phyloP scores from a whole-genome alignment of 2,113 vertebrate genomes.

The Ceyx cyanopectus region DNA sequence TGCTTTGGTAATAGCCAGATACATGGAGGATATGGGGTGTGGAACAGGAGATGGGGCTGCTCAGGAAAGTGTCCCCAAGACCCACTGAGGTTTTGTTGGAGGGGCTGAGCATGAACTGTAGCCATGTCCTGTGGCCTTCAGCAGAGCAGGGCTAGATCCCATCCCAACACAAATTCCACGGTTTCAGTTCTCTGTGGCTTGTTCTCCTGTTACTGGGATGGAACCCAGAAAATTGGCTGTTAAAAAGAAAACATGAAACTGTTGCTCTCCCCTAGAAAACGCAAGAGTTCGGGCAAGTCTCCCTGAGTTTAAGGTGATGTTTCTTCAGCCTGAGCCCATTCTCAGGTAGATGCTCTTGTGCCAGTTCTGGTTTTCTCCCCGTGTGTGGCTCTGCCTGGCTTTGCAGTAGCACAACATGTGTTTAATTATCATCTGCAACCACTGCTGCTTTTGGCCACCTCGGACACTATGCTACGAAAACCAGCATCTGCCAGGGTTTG shows the following conservation, averaged over 20 bases:
- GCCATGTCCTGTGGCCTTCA: not conserved
- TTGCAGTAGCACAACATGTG: fast-evolving
- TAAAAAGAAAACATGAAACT: not conserved
- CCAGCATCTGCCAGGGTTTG: constrained; percentile 4
- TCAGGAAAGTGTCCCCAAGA: not conserved
- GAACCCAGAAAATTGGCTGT: not conserved
- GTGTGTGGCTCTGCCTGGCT: not conserved
- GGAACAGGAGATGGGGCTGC: not conserved
- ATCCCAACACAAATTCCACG: not conserved
- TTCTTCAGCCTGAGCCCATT: not conserved
- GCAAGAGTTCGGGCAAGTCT: fast-evolving
- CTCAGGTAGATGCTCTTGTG: fast-evolving
- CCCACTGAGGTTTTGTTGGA: not conserved
- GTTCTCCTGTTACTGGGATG: not conserved
- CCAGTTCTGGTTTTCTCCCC: not conserved
- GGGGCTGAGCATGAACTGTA: fast-evolving
- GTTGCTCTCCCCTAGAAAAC: not conserved
- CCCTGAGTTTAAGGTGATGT: not conserved
- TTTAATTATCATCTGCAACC: not conserved
- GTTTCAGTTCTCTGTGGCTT: not conserved
- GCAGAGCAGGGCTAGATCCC: not conserved
- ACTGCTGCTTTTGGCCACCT: not conserved
- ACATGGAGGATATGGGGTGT: not conserved
- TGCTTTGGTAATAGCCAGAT: not conserved
- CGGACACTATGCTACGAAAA: not conserved